These are phyloP conservation scores for Heliconius hewitsoni DNA, from an alignment of 1,140 invertebrate genomes.

Conservation along the genomic window DNA sequence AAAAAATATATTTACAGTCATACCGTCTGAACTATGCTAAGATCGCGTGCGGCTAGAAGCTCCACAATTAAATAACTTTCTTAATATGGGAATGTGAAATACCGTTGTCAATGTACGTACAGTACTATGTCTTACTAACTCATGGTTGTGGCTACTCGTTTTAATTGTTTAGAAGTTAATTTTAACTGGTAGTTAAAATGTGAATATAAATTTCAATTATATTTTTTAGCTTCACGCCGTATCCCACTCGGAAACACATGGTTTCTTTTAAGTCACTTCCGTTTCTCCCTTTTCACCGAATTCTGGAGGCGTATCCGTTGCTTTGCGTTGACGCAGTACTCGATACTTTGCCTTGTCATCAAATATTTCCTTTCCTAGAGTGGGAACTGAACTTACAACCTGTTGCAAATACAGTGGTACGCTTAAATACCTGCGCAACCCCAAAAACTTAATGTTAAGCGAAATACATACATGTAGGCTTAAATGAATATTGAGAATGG, in stretches of 20 bases:
- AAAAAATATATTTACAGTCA: neutral
- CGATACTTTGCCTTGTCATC: too few relatives aligned
- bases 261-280: too few relatives aligned
- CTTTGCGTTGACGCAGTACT: too few relatives aligned
- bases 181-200: neutral
- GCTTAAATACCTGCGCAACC: too few relatives aligned
- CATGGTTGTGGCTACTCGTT: conserved; percentile 2
- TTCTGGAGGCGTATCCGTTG: neutral
- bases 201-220: neutral
- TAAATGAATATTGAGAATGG: too few relatives aligned
- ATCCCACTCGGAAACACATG: neutral
- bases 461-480: too few relatives aligned
- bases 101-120: conserved; percentile 25
- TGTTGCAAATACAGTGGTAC: too few relatives aligned
- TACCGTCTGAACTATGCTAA: conserved; percentile 28
- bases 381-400: too few relatives aligned
- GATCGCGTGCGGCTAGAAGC: conserved; percentile 25
- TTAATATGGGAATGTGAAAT: conserved; percentile 34
- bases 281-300: neutral
- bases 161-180: conserved; percentile 8
- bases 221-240: neutral
- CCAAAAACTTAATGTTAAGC: too few relatives aligned
- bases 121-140: conserved; percentile 23
- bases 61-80: conserved; percentile 37
- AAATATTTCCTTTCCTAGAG: too few relatives aligned